Base-by-base conservation (phyloP, 2,888 invertebrate species). In the Pristionchus japonicus region DNA sequence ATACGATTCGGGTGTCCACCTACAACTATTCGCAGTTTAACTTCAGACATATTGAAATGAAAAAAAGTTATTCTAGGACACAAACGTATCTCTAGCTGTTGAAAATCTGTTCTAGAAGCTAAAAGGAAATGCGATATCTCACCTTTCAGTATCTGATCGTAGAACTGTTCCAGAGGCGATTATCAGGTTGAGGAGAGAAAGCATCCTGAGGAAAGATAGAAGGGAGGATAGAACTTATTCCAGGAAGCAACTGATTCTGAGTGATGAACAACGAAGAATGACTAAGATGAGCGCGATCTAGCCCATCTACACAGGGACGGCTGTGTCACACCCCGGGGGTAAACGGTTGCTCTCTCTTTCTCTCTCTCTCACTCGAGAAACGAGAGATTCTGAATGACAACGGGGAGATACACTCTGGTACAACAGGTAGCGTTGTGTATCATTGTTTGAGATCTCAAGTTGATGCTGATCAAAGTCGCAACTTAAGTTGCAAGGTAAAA, bases 101-200 rank as follows among this genome's bases (percentile, higher is more conserved):
- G 4, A 23, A 74, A 40, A 31, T 11, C 15, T 9, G 40, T 34
- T 9, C 13, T 52, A 34, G 83, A n/a, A 34, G n/a, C 20, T 0
- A 43, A 52, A 52, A 37, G 6, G 82, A 27, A 4, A 3, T 7
- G 27, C 13, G 1, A 34, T 27, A 52, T 23, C 74, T 40, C 37
- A 77, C 77, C 92, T 91, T 88, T 93, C 93, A 13, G 94, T 94
- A 87, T 94, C 94, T n/a, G 93, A 92, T 70, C 92, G 89, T 13
- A 94, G 89, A 64, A 94, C 94, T 0, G 93, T 93, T 64, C 93
- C 94, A 37, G 94, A 94, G 43, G 94, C 93, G 31, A 94, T 92
- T 9, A 94, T 92, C 89, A 94, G 89, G 40, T 93, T 93, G 34
- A 94, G 91, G 67, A 94, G 90, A 2, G 94, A 94, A 40, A 94